phyloP scores from a whole-genome alignment of 2,113 vertebrate species.

The Cepphus grylle region DNA sequence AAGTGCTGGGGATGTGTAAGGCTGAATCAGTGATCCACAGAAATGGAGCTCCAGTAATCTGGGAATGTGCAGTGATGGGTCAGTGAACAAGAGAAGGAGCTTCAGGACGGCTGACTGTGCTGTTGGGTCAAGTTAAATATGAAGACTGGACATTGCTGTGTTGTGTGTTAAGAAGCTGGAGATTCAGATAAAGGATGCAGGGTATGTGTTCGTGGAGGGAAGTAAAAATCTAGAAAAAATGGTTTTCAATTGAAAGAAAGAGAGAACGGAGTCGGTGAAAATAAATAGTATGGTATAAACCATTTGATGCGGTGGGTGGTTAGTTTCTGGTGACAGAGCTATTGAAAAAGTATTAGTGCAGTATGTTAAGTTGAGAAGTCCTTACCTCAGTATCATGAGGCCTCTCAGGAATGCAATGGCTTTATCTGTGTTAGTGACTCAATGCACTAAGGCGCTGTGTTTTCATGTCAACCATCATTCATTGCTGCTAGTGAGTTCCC shows the following conservation, averaged over 20 bases:
- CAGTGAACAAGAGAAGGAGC: slow-evolving; percentile 44
- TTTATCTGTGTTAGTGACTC: slow-evolving; percentile 34
- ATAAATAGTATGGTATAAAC: background rate
- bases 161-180: background rate
- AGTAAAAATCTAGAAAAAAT: slow-evolving; percentile 15
- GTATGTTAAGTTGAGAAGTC: slow-evolving; percentile 30
- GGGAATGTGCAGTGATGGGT: slow-evolving; percentile 50
- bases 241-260: background rate
- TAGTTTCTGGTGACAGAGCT: slow-evolving; percentile 15
- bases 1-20: slow-evolving; percentile 37
- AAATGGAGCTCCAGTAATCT: slow-evolving; percentile 23
- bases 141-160: background rate
- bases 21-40: slow-evolving; percentile 37
- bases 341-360: slow-evolving; percentile 6
- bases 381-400: slow-evolving; percentile 28
- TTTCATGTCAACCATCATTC: background rate
- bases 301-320: slow-evolving; percentile 8
- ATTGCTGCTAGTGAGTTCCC: background rate
- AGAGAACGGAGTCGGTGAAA: background rate
- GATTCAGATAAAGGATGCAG: slow-evolving; percentile 6
- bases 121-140: background rate
- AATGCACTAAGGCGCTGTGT: background rate
- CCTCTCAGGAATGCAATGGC: slow-evolving; percentile 19
- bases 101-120: slow-evolving; percentile 16
- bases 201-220: background rate